Percentiles rank a stretch among this genome's conserved stretches.
Evolutionary conservation across 2,113 vertebrate genomes (phyloP).

Genomic region (Lichenostomus cassidix): DNA sequence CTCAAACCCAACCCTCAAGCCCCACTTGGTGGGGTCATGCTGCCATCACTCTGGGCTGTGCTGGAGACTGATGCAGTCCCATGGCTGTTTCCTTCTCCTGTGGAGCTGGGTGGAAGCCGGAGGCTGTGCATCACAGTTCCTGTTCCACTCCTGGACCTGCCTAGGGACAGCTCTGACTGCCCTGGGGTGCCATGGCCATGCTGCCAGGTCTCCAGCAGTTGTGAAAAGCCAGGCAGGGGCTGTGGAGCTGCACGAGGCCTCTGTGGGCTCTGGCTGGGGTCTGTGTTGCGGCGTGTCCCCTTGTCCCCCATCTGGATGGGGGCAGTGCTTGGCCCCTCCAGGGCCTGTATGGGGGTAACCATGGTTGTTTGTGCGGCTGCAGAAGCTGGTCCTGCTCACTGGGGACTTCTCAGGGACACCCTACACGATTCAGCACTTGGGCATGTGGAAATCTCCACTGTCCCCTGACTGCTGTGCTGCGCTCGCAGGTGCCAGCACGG

Average conservation of each 20-base stretch:
- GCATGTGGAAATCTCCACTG: not conserved
- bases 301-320: not conserved
- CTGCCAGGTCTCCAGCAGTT: not conserved
- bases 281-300: not conserved
- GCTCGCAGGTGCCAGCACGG: not conserved
- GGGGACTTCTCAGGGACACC: not conserved
- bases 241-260: not conserved
- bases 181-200: accelerated
- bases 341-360: accelerated
- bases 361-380: not conserved
- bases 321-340: not conserved
- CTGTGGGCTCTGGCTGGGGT: not conserved
- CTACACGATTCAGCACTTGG: not conserved
- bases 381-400: not conserved
- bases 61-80: accelerated
- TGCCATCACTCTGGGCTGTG: not conserved
- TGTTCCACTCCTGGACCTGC: not conserved
- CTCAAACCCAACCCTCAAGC: not conserved
- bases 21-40: not conserved
- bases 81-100: not conserved
- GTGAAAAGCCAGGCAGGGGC: not conserved
- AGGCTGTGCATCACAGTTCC: not conserved
- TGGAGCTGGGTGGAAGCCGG: not conserved
- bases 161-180: slow-evolving; percentile 68
- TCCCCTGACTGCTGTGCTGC: not conserved